A percentile compares a stretch with the other conserved stretches of the same genome.
These are phyloP conservation scores for Cepaea nemoralis DNA, from an alignment of 1,140 invertebrate species.

Conservation along the genomic window DNA sequence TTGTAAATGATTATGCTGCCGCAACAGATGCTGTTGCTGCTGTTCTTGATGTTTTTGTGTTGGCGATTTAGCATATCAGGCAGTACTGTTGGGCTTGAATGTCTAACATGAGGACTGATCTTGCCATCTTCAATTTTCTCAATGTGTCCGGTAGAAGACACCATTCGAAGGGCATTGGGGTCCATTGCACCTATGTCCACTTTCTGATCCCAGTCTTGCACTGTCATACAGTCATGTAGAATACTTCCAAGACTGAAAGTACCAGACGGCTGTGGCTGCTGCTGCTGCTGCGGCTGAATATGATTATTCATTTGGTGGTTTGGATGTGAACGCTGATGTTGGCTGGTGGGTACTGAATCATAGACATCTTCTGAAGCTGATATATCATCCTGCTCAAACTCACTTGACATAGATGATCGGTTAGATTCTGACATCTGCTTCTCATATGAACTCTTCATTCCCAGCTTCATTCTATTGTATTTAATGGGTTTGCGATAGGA, in stretches of 20 bases:
- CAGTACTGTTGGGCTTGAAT: neutral
- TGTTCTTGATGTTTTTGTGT: slow-evolving; percentile 11
- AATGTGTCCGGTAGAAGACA: neutral
- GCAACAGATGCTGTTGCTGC: neutral
- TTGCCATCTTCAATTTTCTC: neutral
- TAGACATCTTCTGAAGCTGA: slow-evolving; percentile 14
- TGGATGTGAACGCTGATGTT: neutral
- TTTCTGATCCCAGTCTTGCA: slow-evolving; percentile 39
- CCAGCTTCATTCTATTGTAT: slow-evolving; percentile 1
- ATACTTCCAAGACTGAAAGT: slow-evolving; percentile 30
- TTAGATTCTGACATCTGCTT: slow-evolving; percentile 8
- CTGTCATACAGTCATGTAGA: slow-evolving; percentile 40
- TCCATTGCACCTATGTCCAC: neutral
- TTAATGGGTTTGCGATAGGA: slow-evolving; percentile 18
- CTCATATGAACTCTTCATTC: neutral
- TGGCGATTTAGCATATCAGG: neutral
- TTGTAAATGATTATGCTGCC: neutral
- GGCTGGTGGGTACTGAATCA: neutral
- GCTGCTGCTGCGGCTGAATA: slow-evolving; percentile 8
- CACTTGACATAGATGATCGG: slow-evolving; percentile 28
- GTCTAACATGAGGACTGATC: slow-evolving; percentile 4
- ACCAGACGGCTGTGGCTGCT: slow-evolving; percentile 17
- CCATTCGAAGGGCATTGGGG: neutral
- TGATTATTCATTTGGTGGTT: neutral
- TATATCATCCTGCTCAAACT: slow-evolving; percentile 30